These are phyloP conservation scores for Xenotilapia caudafasciata DNA, from an alignment of 2,113 vertebrate genomes.

Conservation along the genomic window DNA sequence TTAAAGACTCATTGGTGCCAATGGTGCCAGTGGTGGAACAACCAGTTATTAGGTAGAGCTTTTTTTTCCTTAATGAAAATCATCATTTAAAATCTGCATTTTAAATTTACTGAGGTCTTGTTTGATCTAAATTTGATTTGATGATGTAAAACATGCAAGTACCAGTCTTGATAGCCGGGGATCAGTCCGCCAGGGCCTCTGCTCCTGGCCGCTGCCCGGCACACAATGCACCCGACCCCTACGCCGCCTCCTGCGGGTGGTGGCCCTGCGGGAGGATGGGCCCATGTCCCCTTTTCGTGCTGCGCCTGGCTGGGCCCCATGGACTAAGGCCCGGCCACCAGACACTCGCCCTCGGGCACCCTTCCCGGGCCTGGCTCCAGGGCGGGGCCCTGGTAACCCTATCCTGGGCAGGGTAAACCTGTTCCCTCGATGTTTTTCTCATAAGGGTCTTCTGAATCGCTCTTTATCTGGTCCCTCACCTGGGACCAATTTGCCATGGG, in stretches of 20 bases:
- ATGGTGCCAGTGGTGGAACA: background rate
- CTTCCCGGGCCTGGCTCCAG: background rate
- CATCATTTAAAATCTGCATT: background rate
- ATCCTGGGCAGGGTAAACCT: background rate
- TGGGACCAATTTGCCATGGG: background rate
- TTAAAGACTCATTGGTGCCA: background rate
- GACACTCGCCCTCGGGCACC: background rate
- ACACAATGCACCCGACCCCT: background rate
- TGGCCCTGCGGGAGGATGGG: background rate
- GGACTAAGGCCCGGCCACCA: background rate
- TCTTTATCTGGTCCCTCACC: background rate
- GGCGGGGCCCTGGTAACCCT: background rate
- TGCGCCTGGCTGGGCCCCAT: background rate
- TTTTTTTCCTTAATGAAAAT: background rate
- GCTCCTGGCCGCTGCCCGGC: background rate
- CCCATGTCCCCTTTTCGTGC: background rate
- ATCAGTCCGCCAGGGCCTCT: background rate
- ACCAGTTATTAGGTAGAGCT: background rate
- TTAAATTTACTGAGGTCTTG: background rate
- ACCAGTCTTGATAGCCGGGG: background rate
- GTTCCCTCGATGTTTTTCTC: background rate
- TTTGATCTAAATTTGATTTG: background rate
- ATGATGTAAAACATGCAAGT: background rate
- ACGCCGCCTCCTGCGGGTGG: background rate
- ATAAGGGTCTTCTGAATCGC: background rate